Percentiles rank a stretch among this genome's conserved stretches.
phyloP scores from a whole-genome alignment of 2,113 vertebrate genomes.

The Polypterus senegalus region DNA sequence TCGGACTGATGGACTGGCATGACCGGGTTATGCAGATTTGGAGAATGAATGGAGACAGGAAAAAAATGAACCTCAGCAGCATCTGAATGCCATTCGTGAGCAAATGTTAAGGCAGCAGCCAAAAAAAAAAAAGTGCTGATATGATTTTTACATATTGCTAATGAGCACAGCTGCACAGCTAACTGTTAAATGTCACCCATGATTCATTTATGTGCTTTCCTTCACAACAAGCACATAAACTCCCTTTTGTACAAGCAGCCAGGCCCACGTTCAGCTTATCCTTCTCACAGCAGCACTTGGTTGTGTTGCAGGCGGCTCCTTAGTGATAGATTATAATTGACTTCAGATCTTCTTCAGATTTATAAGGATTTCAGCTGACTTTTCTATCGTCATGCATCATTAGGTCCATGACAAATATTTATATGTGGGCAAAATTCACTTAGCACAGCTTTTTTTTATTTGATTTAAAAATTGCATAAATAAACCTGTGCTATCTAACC shows the following conservation, averaged over 20 bases:
- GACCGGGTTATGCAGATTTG: neutral
- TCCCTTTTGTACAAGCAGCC: neutral
- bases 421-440: no score
- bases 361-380: neutral
- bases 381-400: neutral
- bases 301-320: neutral
- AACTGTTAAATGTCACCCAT: conserved; percentile 50
- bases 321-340: conserved; percentile 8
- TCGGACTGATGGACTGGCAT: no score
- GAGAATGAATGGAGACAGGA: neutral
- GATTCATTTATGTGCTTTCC: conserved; percentile 47
- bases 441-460: no score
- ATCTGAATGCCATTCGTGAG: no score
- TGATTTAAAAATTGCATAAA: no score
- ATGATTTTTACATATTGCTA: conserved; percentile 40
- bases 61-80: neutral
- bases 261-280: neutral
- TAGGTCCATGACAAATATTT: neutral
- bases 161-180: conserved; percentile 47
- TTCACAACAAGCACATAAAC: conserved; percentile 39
- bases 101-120: neutral
- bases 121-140: conserved; percentile 41
- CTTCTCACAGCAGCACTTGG: conserved; percentile 7
- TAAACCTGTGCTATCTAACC: no score
- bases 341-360: neutral